Percentiles rank a stretch among this genome's conserved stretches.
phyloP scores from a whole-genome alignment of 64 coral and sea anemone species.

The Actinia equina region DNA sequence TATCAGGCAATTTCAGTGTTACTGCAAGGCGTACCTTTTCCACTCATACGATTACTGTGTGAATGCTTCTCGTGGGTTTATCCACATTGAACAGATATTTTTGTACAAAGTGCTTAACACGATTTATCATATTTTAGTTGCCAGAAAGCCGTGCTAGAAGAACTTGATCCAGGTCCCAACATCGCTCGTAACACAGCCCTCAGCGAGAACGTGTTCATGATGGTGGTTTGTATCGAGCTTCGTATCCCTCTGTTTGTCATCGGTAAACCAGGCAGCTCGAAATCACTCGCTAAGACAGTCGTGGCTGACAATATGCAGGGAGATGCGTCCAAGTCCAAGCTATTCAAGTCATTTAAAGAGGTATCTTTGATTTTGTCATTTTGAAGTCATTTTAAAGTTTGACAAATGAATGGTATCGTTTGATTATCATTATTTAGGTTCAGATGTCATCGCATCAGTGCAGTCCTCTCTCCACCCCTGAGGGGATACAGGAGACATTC shows the following conservation, averaged over 20 bases:
- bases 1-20: no score
- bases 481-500: conserved; percentile 70
- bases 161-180: conserved; percentile 41
- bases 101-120: background rate
- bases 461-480: conserved; percentile 74
- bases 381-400: no score
- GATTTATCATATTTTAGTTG: conserved; percentile 13
- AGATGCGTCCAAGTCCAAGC: conserved; percentile 36
- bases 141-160: conserved; percentile 49
- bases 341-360: conserved; percentile 60
- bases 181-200: conserved; percentile 66
- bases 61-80: no score
- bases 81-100: no score
- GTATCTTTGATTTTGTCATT: background rate
- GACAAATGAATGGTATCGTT: no score
- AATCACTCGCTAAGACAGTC: conserved; percentile 73
- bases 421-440: conserved; percentile 13
- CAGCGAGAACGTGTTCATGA: conserved; percentile 74
- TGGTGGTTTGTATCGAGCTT: conserved; percentile 73
- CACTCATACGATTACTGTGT: no score
- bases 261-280: conserved; percentile 71
- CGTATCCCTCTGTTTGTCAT: conserved; percentile 69
- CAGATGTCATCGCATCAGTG: conserved; percentile 72
- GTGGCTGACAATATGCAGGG: conserved; percentile 65
- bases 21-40: no score